These are phyloP conservation scores for Clitarchus hookeri DNA, from an alignment of 2,888 invertebrate species.

Conservation along the genomic window DNA sequence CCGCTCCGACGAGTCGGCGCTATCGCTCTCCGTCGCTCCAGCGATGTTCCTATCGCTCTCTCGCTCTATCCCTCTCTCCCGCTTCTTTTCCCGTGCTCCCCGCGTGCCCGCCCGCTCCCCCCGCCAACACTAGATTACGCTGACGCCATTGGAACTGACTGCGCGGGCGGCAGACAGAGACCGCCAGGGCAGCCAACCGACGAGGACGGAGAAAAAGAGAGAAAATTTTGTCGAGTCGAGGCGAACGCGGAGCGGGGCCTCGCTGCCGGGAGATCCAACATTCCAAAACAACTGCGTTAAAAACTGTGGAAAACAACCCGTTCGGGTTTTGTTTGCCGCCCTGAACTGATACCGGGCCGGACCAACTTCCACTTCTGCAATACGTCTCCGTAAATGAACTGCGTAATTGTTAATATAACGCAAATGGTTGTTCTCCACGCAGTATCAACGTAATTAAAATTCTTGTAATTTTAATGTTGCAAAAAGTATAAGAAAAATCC, in stretches of 20 bases:
- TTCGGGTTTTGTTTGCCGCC: not conserved
- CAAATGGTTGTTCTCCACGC: not conserved
- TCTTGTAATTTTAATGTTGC: not conserved
- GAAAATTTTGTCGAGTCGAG: constrained; percentile 23
- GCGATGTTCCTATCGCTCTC: constrained; percentile 4
- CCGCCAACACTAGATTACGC: constrained; percentile 35
- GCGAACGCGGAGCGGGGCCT: not conserved
- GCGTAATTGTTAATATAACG: not conserved
- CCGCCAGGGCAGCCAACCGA: constrained; percentile 2
- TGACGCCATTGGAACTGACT: constrained; percentile 34
- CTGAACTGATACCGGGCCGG: not conserved
- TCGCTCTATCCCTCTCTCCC: constrained; percentile 28
- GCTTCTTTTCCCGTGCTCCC: constrained; percentile 31
- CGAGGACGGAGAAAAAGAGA: not conserved
- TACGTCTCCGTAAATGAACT: not conserved
- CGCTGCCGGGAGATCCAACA: not conserved
- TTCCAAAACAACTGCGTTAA: constrained; percentile 1
- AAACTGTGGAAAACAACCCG: not conserved
- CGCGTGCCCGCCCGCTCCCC: not conserved
- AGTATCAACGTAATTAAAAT: not conserved
- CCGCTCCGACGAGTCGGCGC: constrained; percentile 19
- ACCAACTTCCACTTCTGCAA: not conserved
- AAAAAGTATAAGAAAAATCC: not conserved
- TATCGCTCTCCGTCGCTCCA: constrained; percentile 31
- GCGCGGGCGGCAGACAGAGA: constrained; percentile 31